Base-by-base conservation (phyloP, 2,797 vertebrate species). In the Neoniphon sammara region DNA sequence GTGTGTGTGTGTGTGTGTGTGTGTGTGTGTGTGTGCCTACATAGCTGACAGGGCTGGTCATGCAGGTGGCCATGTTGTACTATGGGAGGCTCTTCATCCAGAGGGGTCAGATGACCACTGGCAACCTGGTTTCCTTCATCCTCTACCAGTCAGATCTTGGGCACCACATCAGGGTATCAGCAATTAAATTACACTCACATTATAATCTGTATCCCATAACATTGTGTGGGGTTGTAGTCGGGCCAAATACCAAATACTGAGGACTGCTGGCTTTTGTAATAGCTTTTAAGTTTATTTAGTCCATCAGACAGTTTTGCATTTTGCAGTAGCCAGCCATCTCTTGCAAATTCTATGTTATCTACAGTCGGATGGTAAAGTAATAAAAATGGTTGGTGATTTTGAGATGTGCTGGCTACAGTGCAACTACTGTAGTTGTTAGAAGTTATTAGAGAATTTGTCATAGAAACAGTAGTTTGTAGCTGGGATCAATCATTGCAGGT, bases 111-210 rank as follows among this genome's bases (percentile, higher is more conserved):
- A 91, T 97, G 90, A 96, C 89, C 0, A 81, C 83, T 0, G 95
- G 96, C 0, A 83, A 87, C 65, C 86, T 98, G 5, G 83, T 98
- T 7, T 95, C 96, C 72, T 97, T 98, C 75, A 88, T 97, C 18
- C 79, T 98, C 1, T 97, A 96, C 73, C 95, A 97, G 47, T 87
- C 77, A 27, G 0, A 94, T 1, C 84, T 95, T 0, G 90, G 91
- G 3, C 0, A 0, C 0, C 52, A 87, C 0, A 91, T 97, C 30
- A 70, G 83, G 4, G 96, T 96, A 79, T 36, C 46, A 12, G 21
- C 47, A 36, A 56, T 57, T 3, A 18, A 18, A 8, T 31, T 34
- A 34, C 5, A 34, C 5, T 34, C 31, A 34, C 55, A 20, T 20
- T 20, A 30, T 54, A 46, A 1, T 46, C 14, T 46, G 44, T 17